phyloP scores from a whole-genome alignment of 2,797 vertebrate genomes.

The Acipenser oxyrinchus region DNA sequence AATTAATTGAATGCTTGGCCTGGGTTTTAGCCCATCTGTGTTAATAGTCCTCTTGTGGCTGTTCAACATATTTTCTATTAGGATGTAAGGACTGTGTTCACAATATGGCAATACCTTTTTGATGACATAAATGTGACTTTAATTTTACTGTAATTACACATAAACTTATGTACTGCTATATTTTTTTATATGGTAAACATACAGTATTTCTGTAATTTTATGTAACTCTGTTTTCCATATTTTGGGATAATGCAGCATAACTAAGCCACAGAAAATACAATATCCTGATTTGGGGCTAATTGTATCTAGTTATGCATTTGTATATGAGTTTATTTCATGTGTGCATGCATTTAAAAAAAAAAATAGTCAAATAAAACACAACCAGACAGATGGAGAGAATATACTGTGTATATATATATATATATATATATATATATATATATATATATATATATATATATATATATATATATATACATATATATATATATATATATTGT shows the following conservation, averaged over 20 bases:
- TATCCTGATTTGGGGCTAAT: too few relatives aligned
- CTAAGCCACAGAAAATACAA: too few relatives aligned
- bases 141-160: background rate
- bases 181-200: too few relatives aligned
- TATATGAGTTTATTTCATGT: too few relatives aligned
- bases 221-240: too few relatives aligned
- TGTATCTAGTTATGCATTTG: too few relatives aligned
- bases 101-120: background rate
- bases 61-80: slow-evolving; percentile 12
- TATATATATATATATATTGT: background rate
- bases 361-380: too few relatives aligned
- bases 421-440: background rate
- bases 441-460: background rate
- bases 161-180: too few relatives aligned
- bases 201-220: too few relatives aligned
- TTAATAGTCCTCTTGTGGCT: slow-evolving; percentile 33
- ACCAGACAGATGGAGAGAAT: background rate
- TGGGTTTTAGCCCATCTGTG: slow-evolving; percentile 46
- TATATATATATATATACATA: background rate
- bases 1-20: slow-evolving; percentile 61
- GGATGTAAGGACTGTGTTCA: background rate
- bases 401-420: background rate
- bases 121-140: background rate
- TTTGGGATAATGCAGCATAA: too few relatives aligned
- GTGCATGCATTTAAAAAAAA: too few relatives aligned